Base-by-base conservation (phyloP, 2,888 invertebrate genomes). In the Argyresthia albistria region DNA sequence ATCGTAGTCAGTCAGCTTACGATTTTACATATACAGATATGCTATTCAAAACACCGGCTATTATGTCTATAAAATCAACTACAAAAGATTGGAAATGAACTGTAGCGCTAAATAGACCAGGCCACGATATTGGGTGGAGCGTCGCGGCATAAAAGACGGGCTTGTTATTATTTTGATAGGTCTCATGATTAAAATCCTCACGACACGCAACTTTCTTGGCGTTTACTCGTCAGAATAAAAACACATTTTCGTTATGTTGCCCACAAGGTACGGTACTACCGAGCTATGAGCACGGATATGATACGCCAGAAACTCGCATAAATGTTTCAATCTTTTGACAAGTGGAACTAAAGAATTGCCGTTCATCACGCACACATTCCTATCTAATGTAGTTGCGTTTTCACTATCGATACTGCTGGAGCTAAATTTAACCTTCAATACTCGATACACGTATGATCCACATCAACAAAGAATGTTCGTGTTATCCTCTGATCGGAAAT, bases 161-260 rank as follows among this genome's bases (percentile, higher is more conserved):
- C 79, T 82, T 73, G 69, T 80, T 83, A 82, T 82, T 83, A 77
- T 84, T 56, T 83, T 80, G 78, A 82, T 82, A 78, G 80, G 76
- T 76, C 76, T 73, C 71, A 74, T 80, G 81, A 84, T 80, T 76
- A 76, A 82, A 82, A 77, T 78, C 76, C 76, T 70, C 73, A 70
- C 63, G 73, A 69, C 84, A 86, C 83, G 83, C 83, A 84, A 86
- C 76, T 74, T 75, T 75, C 75, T 73, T 74, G 74, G 77, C 76
- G 74, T 78, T 81, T 73, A 76, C 80, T 81, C 71, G 73, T 81
- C 75, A 76, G 68, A 75, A 82, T 75, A 79, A 80, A 81, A 82
- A 80, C 76, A 76, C 70, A 76, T 75, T 74, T 80, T 71, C 75
- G 76, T 69, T 65, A 75, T 76, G 76, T 70, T 68, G 66, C 60